Base-by-base conservation (phyloP, 2,797 vertebrate genomes). In the Phalanger gymnotis region DNA sequence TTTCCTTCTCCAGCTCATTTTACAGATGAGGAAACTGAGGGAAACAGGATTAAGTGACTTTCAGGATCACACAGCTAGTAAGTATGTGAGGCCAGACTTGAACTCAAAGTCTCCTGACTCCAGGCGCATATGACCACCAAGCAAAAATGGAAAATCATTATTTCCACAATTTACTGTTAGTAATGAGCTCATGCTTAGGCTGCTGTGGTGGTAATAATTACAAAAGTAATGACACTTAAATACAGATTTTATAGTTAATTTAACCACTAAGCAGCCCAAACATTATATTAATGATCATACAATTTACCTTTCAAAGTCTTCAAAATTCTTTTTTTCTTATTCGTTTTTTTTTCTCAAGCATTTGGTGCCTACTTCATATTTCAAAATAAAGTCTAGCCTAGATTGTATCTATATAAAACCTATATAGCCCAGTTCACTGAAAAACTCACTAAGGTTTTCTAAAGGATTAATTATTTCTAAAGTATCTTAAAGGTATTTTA, bases 81-180 rank as follows among this genome's bases (percentile, higher is more conserved):
- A n/a, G 5, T n/a, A 4, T 66, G 61, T n/a, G 61, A 40, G n/a
- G 19, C 66, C 16, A 22, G 19, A 40, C 40, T 73, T 40, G 66
- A 40, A 40, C 7, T 73, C 16, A 40, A n/a, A 40, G 2, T n/a
- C n/a, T 66, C 14, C 61, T 73, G n/a, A 22, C 0, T 22, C 66
- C 66, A 22, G n/a, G 16, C 0, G 2, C 66, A 73, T 40, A 40
- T 73, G 66, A 6, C n/a, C 73, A 47, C 73, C n/a, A 25, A 53
- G 7, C 9, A 90, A 55, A 96, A 92, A 89, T 1, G 0, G 47
- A 95, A 54, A 81, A 81, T 47, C 22, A 27, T 31, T 0, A 55
- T 66, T 93, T 95, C 25, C 91, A 52, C 53, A 57, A 91, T 93
- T 96, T 95, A 30, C 30, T 34, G 52, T 89, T 94, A 40, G n/a